These are phyloP conservation scores for Tonatia bakeri DNA, from an alignment of 2,113 vertebrate genomes.

Conservation along the genomic window DNA sequence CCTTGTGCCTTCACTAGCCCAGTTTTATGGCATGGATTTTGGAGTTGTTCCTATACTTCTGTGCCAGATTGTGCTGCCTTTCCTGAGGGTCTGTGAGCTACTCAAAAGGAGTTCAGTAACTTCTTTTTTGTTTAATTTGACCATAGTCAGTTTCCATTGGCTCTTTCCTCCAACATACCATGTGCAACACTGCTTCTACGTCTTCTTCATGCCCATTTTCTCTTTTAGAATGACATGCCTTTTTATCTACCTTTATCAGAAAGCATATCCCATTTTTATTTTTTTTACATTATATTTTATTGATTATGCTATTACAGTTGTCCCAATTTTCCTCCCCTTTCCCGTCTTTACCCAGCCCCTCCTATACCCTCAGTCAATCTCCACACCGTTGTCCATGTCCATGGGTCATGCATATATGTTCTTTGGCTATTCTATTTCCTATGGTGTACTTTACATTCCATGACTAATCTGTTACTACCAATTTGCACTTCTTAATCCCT, in stretches of 20 bases:
- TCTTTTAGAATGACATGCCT: not conserved
- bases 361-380: too few relatives aligned
- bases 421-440: too few relatives aligned
- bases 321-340: too few relatives aligned
- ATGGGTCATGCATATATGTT: too few relatives aligned
- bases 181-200: not conserved
- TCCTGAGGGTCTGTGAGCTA: not conserved
- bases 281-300: too few relatives aligned
- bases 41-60: not conserved
- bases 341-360: too few relatives aligned
- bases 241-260: not conserved
- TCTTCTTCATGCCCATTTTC: not conserved
- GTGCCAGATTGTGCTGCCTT: not conserved
- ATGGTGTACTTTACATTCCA: too few relatives aligned
- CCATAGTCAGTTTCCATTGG: not conserved
- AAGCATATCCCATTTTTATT: not conserved
- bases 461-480: too few relatives aligned
- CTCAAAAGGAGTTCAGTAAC: not conserved
- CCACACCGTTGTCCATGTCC: too few relatives aligned
- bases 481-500: too few relatives aligned
- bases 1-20: not conserved
- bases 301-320: too few relatives aligned
- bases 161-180: not conserved
- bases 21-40: not conserved
- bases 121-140: not conserved